These are phyloP conservation scores for Tricholaema leucomelas DNA, from an alignment of 2,113 vertebrate genomes.

Conservation along the genomic window DNA sequence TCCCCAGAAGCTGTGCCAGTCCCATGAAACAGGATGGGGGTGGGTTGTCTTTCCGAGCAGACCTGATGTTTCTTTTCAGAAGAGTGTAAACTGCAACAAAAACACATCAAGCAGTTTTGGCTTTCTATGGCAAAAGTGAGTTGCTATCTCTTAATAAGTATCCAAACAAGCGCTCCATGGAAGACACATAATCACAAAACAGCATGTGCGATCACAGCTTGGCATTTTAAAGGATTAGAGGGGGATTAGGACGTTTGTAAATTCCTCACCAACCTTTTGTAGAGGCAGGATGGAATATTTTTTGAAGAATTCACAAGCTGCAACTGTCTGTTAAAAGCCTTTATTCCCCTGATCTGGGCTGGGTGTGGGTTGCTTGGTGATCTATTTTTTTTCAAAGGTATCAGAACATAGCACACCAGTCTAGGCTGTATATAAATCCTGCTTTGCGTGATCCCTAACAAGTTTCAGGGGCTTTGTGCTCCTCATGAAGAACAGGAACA, in stretches of 20 bases:
- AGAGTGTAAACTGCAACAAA: neutral
- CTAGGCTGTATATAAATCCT: neutral
- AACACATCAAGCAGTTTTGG: neutral
- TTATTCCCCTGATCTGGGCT: neutral
- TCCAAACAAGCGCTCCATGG: constrained; percentile 10
- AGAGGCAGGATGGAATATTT: constrained; percentile 41
- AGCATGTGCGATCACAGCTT: constrained; percentile 27
- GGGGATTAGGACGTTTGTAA: constrained; percentile 46
- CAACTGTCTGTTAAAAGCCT: constrained; percentile 13
- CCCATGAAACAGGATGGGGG: neutral
- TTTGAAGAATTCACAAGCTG: constrained; percentile 20
- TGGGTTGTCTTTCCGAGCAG: neutral
- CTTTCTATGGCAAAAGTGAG: neutral
- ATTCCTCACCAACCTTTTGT: constrained; percentile 45
- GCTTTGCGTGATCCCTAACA: neutral
- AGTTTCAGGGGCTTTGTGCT: neutral
- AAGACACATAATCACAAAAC: neutral
- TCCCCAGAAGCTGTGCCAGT: neutral
- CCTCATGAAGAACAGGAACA: neutral
- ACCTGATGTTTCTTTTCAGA: neutral
- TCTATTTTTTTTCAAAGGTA: neutral
- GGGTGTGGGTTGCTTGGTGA: neutral
- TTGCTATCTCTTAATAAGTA: neutral
- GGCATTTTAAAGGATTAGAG: constrained; percentile 33
- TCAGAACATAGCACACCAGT: neutral